These are phyloP conservation scores for Dermolepida albohirtum DNA, from an alignment of 2,888 invertebrate genomes.

Conservation along the genomic window DNA sequence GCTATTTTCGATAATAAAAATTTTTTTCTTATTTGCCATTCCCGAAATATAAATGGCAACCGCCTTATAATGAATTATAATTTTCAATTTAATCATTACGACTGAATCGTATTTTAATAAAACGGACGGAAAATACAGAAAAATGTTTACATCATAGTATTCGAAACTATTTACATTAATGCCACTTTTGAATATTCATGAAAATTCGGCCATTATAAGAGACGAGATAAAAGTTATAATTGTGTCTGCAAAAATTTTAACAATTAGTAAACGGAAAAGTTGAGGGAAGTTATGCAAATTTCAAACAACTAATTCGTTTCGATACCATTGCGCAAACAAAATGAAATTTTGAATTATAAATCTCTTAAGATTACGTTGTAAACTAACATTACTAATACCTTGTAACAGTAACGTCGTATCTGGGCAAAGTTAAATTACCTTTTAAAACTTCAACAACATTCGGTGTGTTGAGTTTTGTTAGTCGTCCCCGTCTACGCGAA, in stretches of 20 bases:
- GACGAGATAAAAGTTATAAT: slow-evolving; percentile 4
- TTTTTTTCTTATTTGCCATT: too few relatives aligned
- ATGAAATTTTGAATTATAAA: slow-evolving; percentile 37
- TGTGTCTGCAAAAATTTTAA: slow-evolving; percentile 21
- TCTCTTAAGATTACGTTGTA: slow-evolving; percentile 30
- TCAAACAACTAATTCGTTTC: slow-evolving; percentile 32
- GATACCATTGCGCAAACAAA: slow-evolving; percentile 33
- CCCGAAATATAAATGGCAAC: too few relatives aligned
- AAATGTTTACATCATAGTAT: too few relatives aligned
- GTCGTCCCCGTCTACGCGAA: slow-evolving; percentile 12
- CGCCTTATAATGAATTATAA: too few relatives aligned
- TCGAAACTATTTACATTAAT: slow-evolving; percentile 20
- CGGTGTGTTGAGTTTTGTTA: slow-evolving; percentile 16
- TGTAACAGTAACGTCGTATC: slow-evolving; percentile 31
- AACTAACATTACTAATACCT: slow-evolving; percentile 35
- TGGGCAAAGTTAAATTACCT: slow-evolving; percentile 35
- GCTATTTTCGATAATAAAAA: too few relatives aligned
- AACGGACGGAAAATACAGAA: too few relatives aligned
- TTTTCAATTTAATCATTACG: too few relatives aligned
- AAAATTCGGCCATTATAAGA: slow-evolving; percentile 6
- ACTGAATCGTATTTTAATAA: too few relatives aligned
- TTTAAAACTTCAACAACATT: slow-evolving; percentile 35
- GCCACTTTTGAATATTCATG: slow-evolving; percentile 28
- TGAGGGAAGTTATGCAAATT: slow-evolving; percentile 30
- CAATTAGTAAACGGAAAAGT: slow-evolving; percentile 27